Base-by-base conservation (phyloP, 2,113 vertebrate species). In the Diphyllodes magnificus region DNA sequence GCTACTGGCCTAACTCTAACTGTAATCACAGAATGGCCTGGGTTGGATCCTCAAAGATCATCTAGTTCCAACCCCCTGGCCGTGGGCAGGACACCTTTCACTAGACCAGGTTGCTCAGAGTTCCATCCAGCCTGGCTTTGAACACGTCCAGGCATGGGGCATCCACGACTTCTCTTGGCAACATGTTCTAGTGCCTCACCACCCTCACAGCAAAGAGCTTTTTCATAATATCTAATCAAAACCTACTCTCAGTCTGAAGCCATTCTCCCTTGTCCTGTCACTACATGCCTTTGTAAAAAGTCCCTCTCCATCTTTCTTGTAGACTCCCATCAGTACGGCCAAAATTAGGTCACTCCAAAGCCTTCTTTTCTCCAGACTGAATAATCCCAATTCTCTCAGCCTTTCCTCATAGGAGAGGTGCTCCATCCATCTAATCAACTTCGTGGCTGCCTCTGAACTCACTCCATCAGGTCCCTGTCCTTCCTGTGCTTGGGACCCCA, bases 401-500 rank as follows among this genome's bases (percentile, higher is more conserved):
- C 17, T 45, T 60, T 88, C 24, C 13, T 53, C 20, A 60, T 5
- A n/a, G 51, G 13, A 40, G 13, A 30, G 7, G 4, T 66, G 15
- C 5, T 51, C 19, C 33, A 45, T 14, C 10, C 28, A 13, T 81
- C 51, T 45, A 17, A 44, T n/a, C 23, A 82, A 17, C 28, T 88
- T 60, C 15, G 6, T 59, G 23, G 22, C 23, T 37, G 28, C 51
- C 18, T 59, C 31, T 68, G 45, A 5, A 3, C 23, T 73, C 0
- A 0, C 6, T 73, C 27, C 12, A 44, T 2, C 12, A 20, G 10
- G 6, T 72, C 6, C 0, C 0, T 51, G 27, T 39, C 44, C 37
- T 4, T 56, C 1, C 2, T 30, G 1, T 56, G 9, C 75, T 13
- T 13, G 40, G 35, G 35, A 49, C 2, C 31, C 31, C 76, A 56